phyloP scores from a whole-genome alignment of 2,888 invertebrate species.

The Pachydiplax longipennis region DNA sequence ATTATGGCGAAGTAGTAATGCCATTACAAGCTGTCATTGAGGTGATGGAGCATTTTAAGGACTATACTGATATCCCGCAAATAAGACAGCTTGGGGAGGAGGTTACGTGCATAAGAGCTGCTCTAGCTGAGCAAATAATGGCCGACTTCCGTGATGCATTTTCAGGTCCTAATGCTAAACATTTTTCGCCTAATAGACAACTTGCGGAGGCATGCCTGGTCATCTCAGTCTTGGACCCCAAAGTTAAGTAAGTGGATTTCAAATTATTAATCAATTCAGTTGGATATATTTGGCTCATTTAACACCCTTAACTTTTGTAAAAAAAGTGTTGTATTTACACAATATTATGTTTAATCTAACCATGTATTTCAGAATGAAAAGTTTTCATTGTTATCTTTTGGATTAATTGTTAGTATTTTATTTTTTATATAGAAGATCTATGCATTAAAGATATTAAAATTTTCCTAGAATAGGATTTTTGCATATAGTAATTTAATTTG shows the following conservation, averaged over 20 bases:
- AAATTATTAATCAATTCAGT: background rate
- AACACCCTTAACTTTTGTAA: background rate
- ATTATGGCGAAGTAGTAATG: slow-evolving; percentile 92
- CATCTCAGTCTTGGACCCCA: slow-evolving; percentile 84
- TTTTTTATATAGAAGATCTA: no score
- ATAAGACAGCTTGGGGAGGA: slow-evolving; percentile 85
- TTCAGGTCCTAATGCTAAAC: slow-evolving; percentile 70
- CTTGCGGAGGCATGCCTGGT: slow-evolving; percentile 83
- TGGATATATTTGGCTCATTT: background rate
- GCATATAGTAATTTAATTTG: no score
- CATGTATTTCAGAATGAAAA: background rate
- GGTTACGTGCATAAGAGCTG: slow-evolving; percentile 58
- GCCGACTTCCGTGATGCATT: slow-evolving; percentile 91
- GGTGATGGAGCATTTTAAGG: slow-evolving; percentile 93
- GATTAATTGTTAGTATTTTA: no score
- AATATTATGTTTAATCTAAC: background rate
- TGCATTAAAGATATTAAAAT: no score
- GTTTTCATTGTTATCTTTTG: no score
- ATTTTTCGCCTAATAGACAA: slow-evolving; percentile 68
- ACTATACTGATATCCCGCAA: slow-evolving; percentile 90
- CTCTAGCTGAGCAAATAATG: slow-evolving; percentile 86
- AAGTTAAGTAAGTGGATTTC: slow-evolving; percentile 69
- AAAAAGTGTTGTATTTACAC: background rate
- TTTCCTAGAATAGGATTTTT: no score
- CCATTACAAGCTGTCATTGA: slow-evolving; percentile 95